A percentile compares a stretch with the other conserved stretches of the same genome.
Conservation (phyloP, 2,113 vertebrate genomes). For the Phocoena phocoena region DNA sequence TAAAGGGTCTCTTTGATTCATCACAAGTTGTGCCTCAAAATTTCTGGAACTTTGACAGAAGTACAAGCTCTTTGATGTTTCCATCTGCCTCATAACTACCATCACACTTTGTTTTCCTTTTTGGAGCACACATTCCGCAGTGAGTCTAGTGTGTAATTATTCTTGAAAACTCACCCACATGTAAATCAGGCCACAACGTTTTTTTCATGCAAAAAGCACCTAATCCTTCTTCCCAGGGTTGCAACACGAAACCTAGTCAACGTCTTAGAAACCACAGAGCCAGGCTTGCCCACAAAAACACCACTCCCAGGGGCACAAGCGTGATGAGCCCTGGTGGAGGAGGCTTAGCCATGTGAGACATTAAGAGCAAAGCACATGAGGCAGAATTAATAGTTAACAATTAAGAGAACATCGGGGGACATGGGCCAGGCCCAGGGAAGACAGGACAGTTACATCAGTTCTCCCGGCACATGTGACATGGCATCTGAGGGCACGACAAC, state of each 20-base stretch:
- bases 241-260: slow-evolving; percentile 50
- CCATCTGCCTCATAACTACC: neutral
- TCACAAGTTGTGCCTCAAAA: neutral
- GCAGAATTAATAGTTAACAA: neutral
- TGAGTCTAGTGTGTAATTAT: neutral
- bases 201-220: slow-evolving; percentile 25
- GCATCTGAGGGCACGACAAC: neutral
- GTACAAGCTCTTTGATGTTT: neutral
- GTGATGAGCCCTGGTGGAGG: neutral
- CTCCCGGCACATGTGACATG: neutral
- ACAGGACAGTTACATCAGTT: neutral
- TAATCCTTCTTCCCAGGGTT: slow-evolving; percentile 34
- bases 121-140: neutral
- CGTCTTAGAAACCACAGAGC: slow-evolving; percentile 61
- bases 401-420: neutral
- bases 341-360: neutral
- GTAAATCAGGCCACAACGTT: neutral
- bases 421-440: neutral
- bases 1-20: neutral
- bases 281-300: slow-evolving; percentile 26
- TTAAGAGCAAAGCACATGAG: neutral
- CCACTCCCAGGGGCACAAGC: neutral
- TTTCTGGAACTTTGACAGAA: neutral
- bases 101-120: neutral
- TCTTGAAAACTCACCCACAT: slow-evolving; percentile 32